Base-by-base conservation (phyloP, 2,113 vertebrate species). In the Alectura lathami region DNA sequence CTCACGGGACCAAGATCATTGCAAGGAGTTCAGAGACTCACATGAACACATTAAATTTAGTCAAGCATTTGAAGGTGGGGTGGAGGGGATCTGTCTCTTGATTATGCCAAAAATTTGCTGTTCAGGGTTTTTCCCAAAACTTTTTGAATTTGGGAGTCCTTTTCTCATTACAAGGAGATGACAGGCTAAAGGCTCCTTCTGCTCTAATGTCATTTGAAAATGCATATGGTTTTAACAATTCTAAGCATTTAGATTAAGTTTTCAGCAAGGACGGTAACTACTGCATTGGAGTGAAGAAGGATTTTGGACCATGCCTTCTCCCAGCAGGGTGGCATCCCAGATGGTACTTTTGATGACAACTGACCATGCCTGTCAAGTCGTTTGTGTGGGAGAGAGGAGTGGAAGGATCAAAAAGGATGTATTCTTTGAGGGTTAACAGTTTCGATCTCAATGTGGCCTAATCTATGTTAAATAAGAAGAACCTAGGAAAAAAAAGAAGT, bases 11-110 rank as follows among this genome's bases (percentile, higher is more conserved):
- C 60, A 67, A 91, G 73, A 86, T 75, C 83, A 72, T 50, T 89
- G 76, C 85, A 92, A 94, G 83, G 60, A 96, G 73, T 74, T 91
- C 64, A 86, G 82, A 83, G 43, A 75, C 56, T 89, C 82, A 62
- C 69, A 69, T 48, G 48, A 13, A 75, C 26, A 42, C 45, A 40
- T 66, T 70, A 85, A 95, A 88, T 75, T 75, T 72, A 75, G 64
- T 50, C 60, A 89, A 67, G 17, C 36, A 50, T 90, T 93, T 94
- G 83, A 93, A 93, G 57, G 73, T 89, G 54, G 53, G 69, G 54
- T 92, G 42, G 77, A 95, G 26, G 45, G 48, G 45, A 64, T 86
- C 70, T 92, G 27, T 69, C 89, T 81, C 77, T 76, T 80, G 57
- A 86, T 86, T 93, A 88, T 82, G 76, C 53, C 93, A 91, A 94